Evolutionary conservation across 2,113 vertebrate species (phyloP).

Genomic region (Nothocercus nigrocapillus): DNA sequence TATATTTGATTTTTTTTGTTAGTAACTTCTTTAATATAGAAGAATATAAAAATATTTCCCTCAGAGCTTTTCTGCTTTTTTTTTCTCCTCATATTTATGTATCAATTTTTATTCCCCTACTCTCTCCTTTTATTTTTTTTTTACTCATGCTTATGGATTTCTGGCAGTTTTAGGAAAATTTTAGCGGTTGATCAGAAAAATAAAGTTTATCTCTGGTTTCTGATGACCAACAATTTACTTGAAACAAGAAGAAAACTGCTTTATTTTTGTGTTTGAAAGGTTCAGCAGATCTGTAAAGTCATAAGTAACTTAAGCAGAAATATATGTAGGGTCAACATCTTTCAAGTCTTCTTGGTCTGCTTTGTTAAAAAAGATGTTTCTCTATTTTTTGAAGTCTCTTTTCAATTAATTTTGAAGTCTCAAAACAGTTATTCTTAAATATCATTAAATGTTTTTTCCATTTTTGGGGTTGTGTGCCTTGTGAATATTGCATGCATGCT

Average conservation of each 20-base stretch:
- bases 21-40: too few relatives aligned
- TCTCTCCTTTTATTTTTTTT: background rate
- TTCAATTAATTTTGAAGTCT: too few relatives aligned
- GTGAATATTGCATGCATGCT: fast-evolving
- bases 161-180: background rate
- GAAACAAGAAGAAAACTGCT: background rate
- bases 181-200: background rate
- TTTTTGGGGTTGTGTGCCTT: background rate
- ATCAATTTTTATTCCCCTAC: background rate
- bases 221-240: background rate
- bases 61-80: background rate
- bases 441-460: too few relatives aligned
- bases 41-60: background rate
- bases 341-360: background rate
- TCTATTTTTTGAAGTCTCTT: background rate
- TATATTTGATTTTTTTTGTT: background rate
- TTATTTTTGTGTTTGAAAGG: background rate
- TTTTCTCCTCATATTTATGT: background rate
- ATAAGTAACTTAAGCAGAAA: background rate
- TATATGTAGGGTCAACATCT: background rate
- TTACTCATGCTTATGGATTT: background rate
- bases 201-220: background rate
- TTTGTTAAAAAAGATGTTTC: background rate
- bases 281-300: background rate
- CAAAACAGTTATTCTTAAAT: too few relatives aligned